Percentiles rank a stretch among this genome's conserved stretches.
Conservation (phyloP, 2,113 vertebrate genomes). For the Hassar affinis region DNA sequence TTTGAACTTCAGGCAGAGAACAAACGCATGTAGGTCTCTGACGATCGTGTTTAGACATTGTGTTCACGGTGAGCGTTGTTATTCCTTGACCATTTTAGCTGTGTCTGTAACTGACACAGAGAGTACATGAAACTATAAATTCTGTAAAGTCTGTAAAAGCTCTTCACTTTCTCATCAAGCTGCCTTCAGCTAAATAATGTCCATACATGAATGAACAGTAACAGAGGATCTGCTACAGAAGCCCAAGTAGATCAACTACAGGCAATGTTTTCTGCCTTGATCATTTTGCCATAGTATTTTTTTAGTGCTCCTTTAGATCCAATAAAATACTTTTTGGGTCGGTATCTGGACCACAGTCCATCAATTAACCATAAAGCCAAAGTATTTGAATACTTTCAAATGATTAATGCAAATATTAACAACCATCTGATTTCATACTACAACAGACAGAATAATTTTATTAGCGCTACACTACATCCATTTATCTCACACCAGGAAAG, state of each 20-base stretch:
- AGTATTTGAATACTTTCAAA: not conserved
- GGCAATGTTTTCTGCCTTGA: not conserved
- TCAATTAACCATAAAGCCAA: not conserved
- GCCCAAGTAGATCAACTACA: not conserved
- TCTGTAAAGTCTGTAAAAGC: not conserved
- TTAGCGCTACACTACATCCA: not conserved
- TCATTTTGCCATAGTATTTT: not conserved
- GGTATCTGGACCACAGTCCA: not conserved
- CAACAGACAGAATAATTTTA: not conserved
- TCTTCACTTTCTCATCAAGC: not conserved
- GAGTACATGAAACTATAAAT: not conserved
- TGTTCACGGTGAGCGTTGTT: not conserved
- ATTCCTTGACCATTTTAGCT: not conserved
- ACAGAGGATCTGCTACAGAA: not conserved
- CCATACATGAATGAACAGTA: not conserved
- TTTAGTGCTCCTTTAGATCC: not conserved
- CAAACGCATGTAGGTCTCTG: not conserved
- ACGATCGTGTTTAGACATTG: not conserved
- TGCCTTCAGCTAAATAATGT: not conserved
- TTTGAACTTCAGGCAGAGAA: not conserved
- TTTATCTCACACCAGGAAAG: not conserved
- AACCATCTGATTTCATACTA: not conserved
- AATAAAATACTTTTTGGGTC: not conserved
- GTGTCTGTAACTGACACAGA: not conserved
- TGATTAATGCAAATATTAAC: not conserved